These are phyloP conservation scores for Mus spicilegus DNA, from an alignment of 2,113 vertebrate genomes.

Conservation along the genomic window DNA sequence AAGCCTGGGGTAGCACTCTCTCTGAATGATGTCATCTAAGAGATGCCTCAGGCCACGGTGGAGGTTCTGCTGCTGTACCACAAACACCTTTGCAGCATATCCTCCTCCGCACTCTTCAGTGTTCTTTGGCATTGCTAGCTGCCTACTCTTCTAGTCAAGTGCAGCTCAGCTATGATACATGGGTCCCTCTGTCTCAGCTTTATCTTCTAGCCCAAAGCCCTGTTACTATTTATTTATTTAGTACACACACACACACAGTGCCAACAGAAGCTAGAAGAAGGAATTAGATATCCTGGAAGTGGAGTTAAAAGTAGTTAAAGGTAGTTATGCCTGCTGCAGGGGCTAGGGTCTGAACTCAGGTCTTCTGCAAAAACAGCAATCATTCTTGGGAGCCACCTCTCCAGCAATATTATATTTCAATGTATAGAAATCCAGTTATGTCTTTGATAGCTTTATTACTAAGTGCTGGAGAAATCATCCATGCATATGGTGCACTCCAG, in stretches of 20 bases:
- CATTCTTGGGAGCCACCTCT: not conserved
- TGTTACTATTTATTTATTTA: not conserved
- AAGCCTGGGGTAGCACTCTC: not conserved
- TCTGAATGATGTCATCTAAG: not conserved
- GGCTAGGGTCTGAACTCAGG: not conserved
- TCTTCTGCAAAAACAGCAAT: not conserved
- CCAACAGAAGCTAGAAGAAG: not conserved
- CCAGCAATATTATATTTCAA: not conserved
- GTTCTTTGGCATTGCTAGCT: not conserved
- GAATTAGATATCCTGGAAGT: not conserved
- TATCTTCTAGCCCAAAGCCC: not conserved
- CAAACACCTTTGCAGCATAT: not conserved
- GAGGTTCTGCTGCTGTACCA: not conserved
- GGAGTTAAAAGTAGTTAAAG: not conserved
- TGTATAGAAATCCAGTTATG: not conserved
- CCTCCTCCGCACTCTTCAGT: accelerated
- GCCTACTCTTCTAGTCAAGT: not conserved
- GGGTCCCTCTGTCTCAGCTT: not conserved
- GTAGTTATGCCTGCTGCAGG: not conserved
- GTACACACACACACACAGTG: not conserved
- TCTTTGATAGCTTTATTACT: not conserved
- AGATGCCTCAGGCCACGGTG: not conserved
- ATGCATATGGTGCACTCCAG: not conserved
- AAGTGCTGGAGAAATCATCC: not conserved
- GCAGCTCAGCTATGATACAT: not conserved